These are phyloP conservation scores for Lates calcarifer DNA, from an alignment of 2,113 vertebrate species.

Conservation along the genomic window DNA sequence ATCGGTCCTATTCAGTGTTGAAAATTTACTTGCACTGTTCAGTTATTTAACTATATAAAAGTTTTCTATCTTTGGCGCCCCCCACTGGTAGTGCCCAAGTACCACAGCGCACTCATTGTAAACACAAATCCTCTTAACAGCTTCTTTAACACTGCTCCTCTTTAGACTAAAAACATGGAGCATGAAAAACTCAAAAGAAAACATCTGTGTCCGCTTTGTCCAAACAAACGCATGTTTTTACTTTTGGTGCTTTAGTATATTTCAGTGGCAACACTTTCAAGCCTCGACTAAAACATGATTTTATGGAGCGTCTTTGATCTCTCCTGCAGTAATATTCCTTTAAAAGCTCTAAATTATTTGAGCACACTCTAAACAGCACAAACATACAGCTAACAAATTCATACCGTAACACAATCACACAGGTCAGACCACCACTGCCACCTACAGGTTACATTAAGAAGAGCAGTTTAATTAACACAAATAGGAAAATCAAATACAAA, in stretches of 20 bases:
- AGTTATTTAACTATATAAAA: no score
- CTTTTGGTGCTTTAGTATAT: not conserved
- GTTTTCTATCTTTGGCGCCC: not conserved
- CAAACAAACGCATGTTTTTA: not conserved
- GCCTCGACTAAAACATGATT: no score
- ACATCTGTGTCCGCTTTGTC: no score
- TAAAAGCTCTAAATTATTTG: not conserved
- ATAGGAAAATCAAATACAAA: not conserved
- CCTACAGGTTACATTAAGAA: not conserved
- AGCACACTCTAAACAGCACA: not conserved
- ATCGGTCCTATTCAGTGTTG: no score
- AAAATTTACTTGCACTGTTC: no score
- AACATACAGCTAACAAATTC: not conserved
- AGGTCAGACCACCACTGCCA: slow-evolving; percentile 13
- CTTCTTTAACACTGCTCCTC: no score
- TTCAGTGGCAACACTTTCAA: not conserved
- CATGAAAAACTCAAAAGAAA: no score
- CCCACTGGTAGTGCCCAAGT: no score
- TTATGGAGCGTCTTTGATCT: not conserved
- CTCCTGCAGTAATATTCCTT: not conserved
- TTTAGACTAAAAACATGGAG: no score
- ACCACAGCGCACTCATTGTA: no score
- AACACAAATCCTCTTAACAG: no score
- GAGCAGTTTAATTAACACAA: not conserved
- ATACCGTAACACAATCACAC: not conserved